Evolutionary conservation across 2,888 invertebrate genomes (phyloP).

Genomic region (Sacculina carcini): DNA sequence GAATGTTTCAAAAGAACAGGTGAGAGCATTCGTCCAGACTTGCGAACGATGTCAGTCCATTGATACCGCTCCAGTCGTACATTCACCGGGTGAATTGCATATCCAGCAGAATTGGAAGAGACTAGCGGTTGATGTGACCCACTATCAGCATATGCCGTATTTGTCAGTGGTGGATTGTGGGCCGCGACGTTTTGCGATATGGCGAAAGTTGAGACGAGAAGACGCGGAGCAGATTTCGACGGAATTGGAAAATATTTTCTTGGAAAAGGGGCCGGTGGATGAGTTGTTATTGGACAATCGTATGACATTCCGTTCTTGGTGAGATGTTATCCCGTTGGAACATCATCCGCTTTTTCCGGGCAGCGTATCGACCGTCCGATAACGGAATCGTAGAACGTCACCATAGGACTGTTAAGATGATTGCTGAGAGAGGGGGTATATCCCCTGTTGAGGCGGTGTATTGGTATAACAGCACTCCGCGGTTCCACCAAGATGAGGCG

Average conservation of each 20-base stretch:
- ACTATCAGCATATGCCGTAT: no score
- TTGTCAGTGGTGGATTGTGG: constrained; percentile 4
- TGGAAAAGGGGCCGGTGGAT: constrained; percentile 2
- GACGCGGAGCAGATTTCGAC: not conserved
- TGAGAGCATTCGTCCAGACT: not conserved
- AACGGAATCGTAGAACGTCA: no score
- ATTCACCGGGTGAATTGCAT: no score
- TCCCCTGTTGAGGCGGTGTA: no score
- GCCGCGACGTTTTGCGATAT: not conserved
- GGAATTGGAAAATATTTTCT: not conserved
- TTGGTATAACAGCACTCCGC: no score
- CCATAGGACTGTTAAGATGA: no score
- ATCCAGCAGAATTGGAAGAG: no score
- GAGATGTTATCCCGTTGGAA: not conserved
- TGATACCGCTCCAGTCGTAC: not conserved
- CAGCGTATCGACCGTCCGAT: not conserved
- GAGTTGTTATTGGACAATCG: constrained; percentile 3
- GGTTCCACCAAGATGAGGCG: not conserved
- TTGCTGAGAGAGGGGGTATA: no score
- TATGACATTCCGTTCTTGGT: not conserved
- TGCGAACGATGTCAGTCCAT: no score
- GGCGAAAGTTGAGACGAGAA: not conserved
- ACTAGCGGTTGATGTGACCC: no score
- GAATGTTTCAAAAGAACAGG: not conserved
- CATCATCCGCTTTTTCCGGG: not conserved